Evolutionary conservation across 2,113 vertebrate species (phyloP), one percentile per base, ranked within the genome.

Genomic region (Vanacampus margaritifer): DNA sequence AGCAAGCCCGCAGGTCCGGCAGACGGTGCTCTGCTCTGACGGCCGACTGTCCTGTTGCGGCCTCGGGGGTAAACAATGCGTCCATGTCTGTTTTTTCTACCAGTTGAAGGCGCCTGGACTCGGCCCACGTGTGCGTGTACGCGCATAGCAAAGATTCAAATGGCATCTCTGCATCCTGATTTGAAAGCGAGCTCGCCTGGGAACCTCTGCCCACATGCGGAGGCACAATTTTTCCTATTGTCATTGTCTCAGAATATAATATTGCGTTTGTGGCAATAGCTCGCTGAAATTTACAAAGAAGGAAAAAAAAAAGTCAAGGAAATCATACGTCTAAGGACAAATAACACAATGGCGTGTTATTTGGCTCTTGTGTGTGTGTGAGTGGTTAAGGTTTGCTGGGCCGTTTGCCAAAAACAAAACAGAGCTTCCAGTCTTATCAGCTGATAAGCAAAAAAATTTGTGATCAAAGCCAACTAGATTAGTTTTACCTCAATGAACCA

Each of bases 31-130:
- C 74, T 76, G 78, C 71, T 79, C 53, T 78, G 81, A 82, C 14
- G 64, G 41, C 73, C 36, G 74, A 46, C 77, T 64, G 71, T 80
- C 79, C 70, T 68, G 69, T 43, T 50, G 70, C 39, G 43, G 69
- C 81, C 78, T 53, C 17, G n/a, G 72, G 82, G 67, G 37, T 81
- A 81, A 84, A 85, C 76, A 81, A 45, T 57, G 32, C 68, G 24
- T 79, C 76, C 68, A 23, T 79, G 74, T 69, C 69, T 77, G 69
- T 84, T n/a, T 68, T 72, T 8, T 10, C 48, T n/a, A 10, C 3
- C 11, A 71, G 71, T 51, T 75, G 67, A 77, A 74, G 76, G 28
- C 76, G 48, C 48, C 76, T 71, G 61, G 69, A 80, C 73, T 57
- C 50, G 66, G 56, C 56, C 39, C 23, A 1, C 65, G 28, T 68